These are phyloP conservation scores for Pseudomyrmex concolor DNA, from an alignment of 1,140 invertebrate genomes.

Conservation along the genomic window DNA sequence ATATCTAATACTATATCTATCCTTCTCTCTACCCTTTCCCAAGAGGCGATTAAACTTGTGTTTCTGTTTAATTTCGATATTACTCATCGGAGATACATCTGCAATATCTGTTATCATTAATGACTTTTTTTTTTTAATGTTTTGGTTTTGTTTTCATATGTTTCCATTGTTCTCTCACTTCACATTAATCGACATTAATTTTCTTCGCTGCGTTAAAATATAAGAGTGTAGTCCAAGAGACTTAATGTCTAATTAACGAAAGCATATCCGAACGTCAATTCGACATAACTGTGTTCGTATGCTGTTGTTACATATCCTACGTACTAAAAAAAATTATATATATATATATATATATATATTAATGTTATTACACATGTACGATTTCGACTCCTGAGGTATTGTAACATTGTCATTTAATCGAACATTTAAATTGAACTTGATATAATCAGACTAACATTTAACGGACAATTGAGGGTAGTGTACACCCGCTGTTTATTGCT, in stretches of 20 bases:
- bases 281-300: slow-evolving; percentile 8
- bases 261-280: slow-evolving; percentile 39
- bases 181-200: slow-evolving; percentile 42
- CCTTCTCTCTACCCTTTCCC: slow-evolving; percentile 47
- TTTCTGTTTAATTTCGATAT: slow-evolving; percentile 57
- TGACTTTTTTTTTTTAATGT: slow-evolving; percentile 29
- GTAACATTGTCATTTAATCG: slow-evolving; percentile 68
- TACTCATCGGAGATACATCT: slow-evolving; percentile 13
- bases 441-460: slow-evolving; percentile 18
- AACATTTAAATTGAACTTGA: slow-evolving; percentile 35
- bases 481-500: slow-evolving; percentile 66
- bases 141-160: slow-evolving; percentile 27
- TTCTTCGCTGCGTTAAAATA: slow-evolving; percentile 43
- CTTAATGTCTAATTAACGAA: slow-evolving; percentile 54
- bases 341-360: not conserved
- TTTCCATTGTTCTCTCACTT: slow-evolving; percentile 1
- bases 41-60: slow-evolving; percentile 74
- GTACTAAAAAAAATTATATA: slow-evolving; percentile 36
- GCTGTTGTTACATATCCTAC: not conserved
- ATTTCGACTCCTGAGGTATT: slow-evolving; percentile 85
- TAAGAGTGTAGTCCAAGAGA: slow-evolving; percentile 9
- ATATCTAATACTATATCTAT: slow-evolving; percentile 35
- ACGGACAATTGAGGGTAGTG: slow-evolving; percentile 37
- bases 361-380: slow-evolving; percentile 69
- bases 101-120: slow-evolving; percentile 57